These are phyloP conservation scores for Gila orcuttii DNA, from an alignment of 2,113 vertebrate genomes.

Conservation along the genomic window DNA sequence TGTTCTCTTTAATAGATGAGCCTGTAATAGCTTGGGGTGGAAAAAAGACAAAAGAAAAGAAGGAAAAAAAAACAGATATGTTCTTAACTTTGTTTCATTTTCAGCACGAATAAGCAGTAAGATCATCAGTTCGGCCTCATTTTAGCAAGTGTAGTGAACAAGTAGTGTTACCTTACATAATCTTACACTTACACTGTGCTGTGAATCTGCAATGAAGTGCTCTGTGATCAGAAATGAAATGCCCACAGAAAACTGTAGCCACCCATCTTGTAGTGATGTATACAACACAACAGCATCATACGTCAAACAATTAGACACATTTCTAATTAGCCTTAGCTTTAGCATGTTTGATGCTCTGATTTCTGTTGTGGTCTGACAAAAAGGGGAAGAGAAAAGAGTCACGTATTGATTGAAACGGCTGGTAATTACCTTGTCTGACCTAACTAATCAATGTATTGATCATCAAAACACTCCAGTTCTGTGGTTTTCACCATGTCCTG, in stretches of 20 bases:
- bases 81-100: slow-evolving; percentile 1
- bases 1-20: slow-evolving; percentile 53
- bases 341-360: slow-evolving; percentile 21
- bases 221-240: background rate
- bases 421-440: slow-evolving; percentile 55
- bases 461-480: slow-evolving; percentile 35
- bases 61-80: background rate
- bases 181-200: background rate
- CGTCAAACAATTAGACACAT: slow-evolving; percentile 10
- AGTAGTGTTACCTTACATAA: slow-evolving; percentile 1
- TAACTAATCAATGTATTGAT: slow-evolving; percentile 56
- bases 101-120: slow-evolving; percentile 1
- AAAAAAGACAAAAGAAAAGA: slow-evolving; percentile 26
- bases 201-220: slow-evolving; percentile 15
- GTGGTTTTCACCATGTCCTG: slow-evolving; percentile 29
- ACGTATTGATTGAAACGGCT: slow-evolving; percentile 15
- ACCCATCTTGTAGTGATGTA: background rate
- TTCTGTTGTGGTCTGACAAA: background rate
- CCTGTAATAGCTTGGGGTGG: slow-evolving; percentile 5
- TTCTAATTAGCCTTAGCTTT: background rate
- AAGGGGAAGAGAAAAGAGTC: slow-evolving; percentile 3
- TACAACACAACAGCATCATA: background rate
- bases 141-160: background rate
- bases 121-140: background rate
- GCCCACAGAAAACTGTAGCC: background rate